phyloP scores from a whole-genome alignment of 2,888 invertebrate genomes.

The Coleophora deauratella region DNA sequence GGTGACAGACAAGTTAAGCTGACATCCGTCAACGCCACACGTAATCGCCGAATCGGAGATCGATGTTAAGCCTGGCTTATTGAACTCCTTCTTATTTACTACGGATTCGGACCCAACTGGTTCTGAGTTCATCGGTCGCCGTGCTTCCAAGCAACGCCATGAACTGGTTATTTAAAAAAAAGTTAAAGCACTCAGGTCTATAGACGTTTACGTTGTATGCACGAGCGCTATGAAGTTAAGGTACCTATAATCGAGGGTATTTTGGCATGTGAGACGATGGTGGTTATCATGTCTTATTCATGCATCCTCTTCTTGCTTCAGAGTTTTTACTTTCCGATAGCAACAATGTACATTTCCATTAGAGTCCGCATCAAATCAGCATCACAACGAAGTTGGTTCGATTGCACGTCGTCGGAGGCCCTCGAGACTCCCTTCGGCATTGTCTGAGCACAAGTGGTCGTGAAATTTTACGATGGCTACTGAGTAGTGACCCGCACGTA shows the following conservation, averaged over 20 bases:
- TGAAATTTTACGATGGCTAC: constrained; percentile 57
- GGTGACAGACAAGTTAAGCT: constrained; percentile 69
- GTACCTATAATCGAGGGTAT: constrained; percentile 21
- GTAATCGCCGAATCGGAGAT: constrained; percentile 69
- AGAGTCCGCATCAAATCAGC: constrained; percentile 29
- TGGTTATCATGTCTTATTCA: constrained; percentile 24
- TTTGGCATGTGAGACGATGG: constrained; percentile 24
- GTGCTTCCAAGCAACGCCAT: constrained; percentile 34
- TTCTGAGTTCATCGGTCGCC: constrained; percentile 43
- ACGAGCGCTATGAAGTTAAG: constrained; percentile 14
- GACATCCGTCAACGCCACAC: constrained; percentile 71
- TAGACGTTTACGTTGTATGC: constrained; percentile 31
- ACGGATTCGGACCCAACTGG: constrained; percentile 48
- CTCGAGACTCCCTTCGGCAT: constrained; percentile 33
- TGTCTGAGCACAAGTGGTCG: constrained; percentile 37
- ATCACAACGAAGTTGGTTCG: constrained; percentile 23
- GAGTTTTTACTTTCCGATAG: constrained; percentile 26
- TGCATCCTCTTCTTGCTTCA: constrained; percentile 17
- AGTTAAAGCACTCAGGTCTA: constrained; percentile 52
- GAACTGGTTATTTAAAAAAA: constrained; percentile 48
- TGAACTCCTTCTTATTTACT: constrained; percentile 60
- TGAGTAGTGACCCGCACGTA: constrained; percentile 36
- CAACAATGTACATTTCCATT: constrained; percentile 29
- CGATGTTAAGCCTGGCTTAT: constrained; percentile 69
- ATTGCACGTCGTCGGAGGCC: constrained; percentile 22